Evolutionary conservation across 2,113 vertebrate genomes (phyloP).

Genomic region (Microtus montanus): DNA sequence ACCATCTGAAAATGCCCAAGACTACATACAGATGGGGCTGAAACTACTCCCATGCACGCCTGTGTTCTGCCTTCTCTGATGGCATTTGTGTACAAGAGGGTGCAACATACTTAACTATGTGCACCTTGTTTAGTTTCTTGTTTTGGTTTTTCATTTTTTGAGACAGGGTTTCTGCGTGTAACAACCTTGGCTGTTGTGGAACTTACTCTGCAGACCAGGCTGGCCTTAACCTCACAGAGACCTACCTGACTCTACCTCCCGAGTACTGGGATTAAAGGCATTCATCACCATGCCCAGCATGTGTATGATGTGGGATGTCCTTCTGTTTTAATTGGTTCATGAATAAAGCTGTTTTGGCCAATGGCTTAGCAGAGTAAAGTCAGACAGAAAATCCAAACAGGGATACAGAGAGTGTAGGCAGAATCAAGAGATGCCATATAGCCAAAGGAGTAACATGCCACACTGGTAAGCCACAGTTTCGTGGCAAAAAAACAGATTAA

Average conservation of each 20-base stretch:
- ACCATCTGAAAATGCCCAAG: conserved; percentile 31
- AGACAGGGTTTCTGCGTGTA: not conserved
- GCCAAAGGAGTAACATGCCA: too few species aligned
- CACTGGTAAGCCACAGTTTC: too few species aligned
- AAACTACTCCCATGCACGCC: conserved; percentile 23
- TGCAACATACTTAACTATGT: not conserved
- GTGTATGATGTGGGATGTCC: not conserved
- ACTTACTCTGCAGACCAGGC: too few species aligned
- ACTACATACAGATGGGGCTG: not conserved
- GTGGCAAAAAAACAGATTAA: too few species aligned
- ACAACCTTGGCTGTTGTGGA: not conserved
- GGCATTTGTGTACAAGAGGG: not conserved
- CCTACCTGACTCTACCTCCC: not conserved
- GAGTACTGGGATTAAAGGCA: not conserved
- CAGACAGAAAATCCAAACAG: too few species aligned
- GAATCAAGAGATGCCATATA: too few species aligned
- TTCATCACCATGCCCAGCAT: not conserved
- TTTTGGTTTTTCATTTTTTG: not conserved
- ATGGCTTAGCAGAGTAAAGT: too few species aligned
- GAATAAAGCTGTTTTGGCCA: too few species aligned
- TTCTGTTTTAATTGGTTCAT: too few species aligned
- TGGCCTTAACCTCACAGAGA: not conserved
- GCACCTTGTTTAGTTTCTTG: too few species aligned
- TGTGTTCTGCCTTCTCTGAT: not conserved
- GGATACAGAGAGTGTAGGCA: too few species aligned